These are phyloP conservation scores for Rousettus leschenaultii DNA, from an alignment of 2,113 vertebrate species.

Conservation along the genomic window DNA sequence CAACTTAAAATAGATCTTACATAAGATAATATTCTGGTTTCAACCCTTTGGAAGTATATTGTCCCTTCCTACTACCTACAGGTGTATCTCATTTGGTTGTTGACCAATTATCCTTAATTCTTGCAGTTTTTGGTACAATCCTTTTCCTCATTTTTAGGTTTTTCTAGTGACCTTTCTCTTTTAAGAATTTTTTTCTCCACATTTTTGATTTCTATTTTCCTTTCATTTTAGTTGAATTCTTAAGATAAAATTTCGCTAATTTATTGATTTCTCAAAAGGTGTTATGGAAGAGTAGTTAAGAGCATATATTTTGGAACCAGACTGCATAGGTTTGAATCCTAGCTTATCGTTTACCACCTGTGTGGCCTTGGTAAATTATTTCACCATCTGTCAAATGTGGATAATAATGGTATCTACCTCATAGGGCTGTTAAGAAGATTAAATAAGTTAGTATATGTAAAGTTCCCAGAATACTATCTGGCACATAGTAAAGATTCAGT, in stretches of 20 bases:
- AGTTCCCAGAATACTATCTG: not conserved
- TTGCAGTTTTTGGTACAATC: not conserved
- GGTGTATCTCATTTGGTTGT: not conserved
- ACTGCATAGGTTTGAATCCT: not conserved
- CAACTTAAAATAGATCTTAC: constrained; percentile 6
- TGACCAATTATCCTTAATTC: constrained; percentile 23
- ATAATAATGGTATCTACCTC: not conserved
- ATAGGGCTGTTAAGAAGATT: not conserved
- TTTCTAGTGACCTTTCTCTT: not conserved
- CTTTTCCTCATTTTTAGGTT: not conserved
- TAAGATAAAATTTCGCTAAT: constrained; percentile 18
- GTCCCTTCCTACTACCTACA: not conserved
- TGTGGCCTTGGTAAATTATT: not conserved
- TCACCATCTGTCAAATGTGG: not conserved
- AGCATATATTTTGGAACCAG: not conserved
- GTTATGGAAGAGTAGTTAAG: not conserved
- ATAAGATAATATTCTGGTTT: constrained; percentile 2
- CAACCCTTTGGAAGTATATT: not conserved
- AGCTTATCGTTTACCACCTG: not conserved
- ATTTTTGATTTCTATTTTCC: constrained; percentile 18
- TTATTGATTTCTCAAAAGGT: constrained; percentile 1
- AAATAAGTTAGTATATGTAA: not conserved
- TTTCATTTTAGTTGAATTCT: not conserved
- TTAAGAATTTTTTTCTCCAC: not conserved
- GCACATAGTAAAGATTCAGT: not conserved